Evolutionary conservation across 2,797 vertebrate genomes (phyloP), one percentile per base, ranked within the genome.

Genomic region (Tangara arthus): DNA sequence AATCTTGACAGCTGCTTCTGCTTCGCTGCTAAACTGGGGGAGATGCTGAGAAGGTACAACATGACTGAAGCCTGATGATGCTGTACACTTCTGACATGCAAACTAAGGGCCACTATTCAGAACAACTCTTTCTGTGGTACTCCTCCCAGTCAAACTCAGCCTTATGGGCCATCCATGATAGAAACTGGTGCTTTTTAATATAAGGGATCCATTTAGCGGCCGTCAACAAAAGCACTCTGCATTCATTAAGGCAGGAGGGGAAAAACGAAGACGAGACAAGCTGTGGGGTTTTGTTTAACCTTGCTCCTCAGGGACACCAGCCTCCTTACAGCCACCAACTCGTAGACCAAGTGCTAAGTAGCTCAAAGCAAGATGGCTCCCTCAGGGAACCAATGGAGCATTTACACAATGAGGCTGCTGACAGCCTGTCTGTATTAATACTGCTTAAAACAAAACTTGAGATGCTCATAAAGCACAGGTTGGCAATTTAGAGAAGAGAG

Each of bases 401-500:
- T 81, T 73, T 94, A 57, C 24, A 86, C 52, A 84, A 69, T 6
- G 71, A 94, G 77, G 71, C 35, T 78, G 73, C 60, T 79, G 84
- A 92, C 77, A 93, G 75, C 37, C 42, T 93, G 81, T 94, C 83
- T 83, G 70, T 88, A 80, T 94, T 94, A 89, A 96, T 92, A 82
- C 56, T 35, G 80, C 59, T 93, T 94, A 82, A 83, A 95, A 91
- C 55, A 93, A 88, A 90, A 92, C 79, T 49, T 77, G 84, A 92
- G 78, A 87, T 44, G 50, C 52, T 95, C 60, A 69, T 21, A 89
- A 77, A 82, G 78, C 47, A 63, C 75, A 94, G 89, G 94, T 32
- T 90, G 79, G 87, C 90, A 94, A 85, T 90, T 89, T 82, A 94
- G 64, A 91, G 50, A 63, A 56, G 77, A 0, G 24, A 90, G 72